Evolutionary conservation across 2,888 invertebrate species (phyloP), one percentile per base, ranked within the genome.

Genomic region (Disparrhopalites patrizii): DNA sequence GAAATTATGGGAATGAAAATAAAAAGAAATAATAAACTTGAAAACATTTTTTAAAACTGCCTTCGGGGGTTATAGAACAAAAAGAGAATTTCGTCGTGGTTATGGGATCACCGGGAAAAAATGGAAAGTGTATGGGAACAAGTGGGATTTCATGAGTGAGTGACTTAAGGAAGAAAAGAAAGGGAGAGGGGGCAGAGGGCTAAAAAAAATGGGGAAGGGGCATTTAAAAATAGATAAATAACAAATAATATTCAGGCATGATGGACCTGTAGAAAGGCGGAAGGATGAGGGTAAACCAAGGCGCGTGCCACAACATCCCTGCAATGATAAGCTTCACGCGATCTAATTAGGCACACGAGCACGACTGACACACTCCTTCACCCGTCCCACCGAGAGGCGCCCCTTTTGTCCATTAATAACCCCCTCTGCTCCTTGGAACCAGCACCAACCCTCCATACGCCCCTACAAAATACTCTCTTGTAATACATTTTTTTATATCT

Each of bases 261-360:
- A 50, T 47, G 47, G 20, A 58, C 27, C 23, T 38, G 36, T 47
- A 50, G 27, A 40, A 30, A 28, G 25, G 54, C 56, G 66, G 66
- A 62, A 56, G 55, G 43, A 62, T 31, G 62, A 31, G 60, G 40
- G 62, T 62, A 62, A 66, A 62, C 66, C 66, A 62, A 66, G 66
- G 56, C 66, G 56, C 66, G 66, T 65, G 65, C 25, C 60, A 10
- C 15, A 25, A 30, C 23, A 40, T 52, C 52, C 60, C 51, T 36
- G 23, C 18, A 56, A 23, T 43, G 31, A 15, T 61, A 61, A 61
- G 50, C 31, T 61, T 61, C 60, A 61, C 60, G 60, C 50, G 30
- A 50, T 33, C 60, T 50, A 61, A 61, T 61, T 61, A 61, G 50
- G 47, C 47, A 47, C 18, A 23, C 47, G 25, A 15, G 47, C 47